Conservation (phyloP, 2,888 invertebrate species). For the Cactoblastis cactorum region DNA sequence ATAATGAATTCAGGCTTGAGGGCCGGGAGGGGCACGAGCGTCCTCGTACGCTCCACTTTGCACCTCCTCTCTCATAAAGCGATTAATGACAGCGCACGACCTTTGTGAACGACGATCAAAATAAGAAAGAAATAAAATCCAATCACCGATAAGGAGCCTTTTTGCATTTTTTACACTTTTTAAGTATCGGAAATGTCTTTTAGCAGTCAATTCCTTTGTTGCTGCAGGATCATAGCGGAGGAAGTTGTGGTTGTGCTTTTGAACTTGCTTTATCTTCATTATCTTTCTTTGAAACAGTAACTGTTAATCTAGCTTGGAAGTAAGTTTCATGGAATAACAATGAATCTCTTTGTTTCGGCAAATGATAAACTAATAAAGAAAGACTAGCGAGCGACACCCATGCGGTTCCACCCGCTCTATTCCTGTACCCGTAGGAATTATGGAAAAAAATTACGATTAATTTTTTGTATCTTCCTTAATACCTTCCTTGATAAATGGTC, state of each 20-base stretch:
- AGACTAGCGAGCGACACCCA: too few species aligned
- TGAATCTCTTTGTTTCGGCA: too few species aligned
- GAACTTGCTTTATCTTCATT: too few species aligned
- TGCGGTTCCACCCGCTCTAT: too few species aligned
- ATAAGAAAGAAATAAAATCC: constrained; percentile 59
- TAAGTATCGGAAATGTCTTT: constrained; percentile 23
- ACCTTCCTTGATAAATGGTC: too few species aligned
- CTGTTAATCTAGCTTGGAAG: too few species aligned
- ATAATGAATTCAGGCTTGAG: constrained; percentile 70
- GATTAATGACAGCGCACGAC: constrained; percentile 63
- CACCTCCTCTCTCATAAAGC: constrained; percentile 68
- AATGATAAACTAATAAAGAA: too few species aligned
- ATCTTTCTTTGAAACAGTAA: too few species aligned
- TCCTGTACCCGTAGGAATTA: too few species aligned
- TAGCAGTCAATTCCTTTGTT: constrained; percentile 12
- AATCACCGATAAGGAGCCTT: constrained; percentile 44
- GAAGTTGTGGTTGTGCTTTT: neutral
- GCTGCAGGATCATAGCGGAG: constrained; percentile 3
- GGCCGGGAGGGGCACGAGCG: constrained; percentile 40
- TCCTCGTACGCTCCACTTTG: constrained; percentile 66
- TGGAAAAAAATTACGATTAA: too few species aligned
- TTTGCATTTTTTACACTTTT: constrained; percentile 22
- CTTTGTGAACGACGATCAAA: constrained; percentile 58
- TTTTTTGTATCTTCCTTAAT: too few species aligned
- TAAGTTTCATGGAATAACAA: too few species aligned